Percentiles rank a stretch among this genome's conserved stretches.
Evolutionary conservation across 2,113 vertebrate genomes (phyloP).

Genomic region (Piaya cayana): DNA sequence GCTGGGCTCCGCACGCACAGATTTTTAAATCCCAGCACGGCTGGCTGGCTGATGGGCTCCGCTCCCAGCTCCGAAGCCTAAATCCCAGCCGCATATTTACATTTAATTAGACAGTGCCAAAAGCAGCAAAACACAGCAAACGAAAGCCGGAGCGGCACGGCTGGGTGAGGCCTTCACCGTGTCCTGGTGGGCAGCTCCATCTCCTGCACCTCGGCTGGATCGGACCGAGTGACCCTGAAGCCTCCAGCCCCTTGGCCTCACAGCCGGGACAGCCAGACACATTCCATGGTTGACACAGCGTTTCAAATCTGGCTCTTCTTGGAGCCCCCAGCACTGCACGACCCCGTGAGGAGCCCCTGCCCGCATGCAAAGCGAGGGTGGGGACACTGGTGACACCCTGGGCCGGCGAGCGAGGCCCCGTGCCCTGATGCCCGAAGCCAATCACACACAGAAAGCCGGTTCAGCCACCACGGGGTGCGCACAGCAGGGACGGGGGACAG

Average conservation of each 20-base stretch:
- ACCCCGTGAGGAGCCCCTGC: rapidly evolving
- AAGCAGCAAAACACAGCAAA: constrained; percentile 32
- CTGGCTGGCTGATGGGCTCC: constrained; percentile 59
- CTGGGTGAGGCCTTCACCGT: background rate
- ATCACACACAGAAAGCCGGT: rapidly evolving
- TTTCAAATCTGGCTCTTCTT: background rate
- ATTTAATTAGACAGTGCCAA: constrained; percentile 69
- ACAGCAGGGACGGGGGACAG: rapidly evolving
- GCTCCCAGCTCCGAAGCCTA: constrained; percentile 56
- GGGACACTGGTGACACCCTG: background rate
- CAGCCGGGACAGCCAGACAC: background rate
- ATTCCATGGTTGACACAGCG: background rate
- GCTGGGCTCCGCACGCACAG: background rate
- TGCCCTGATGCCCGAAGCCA: rapidly evolving
- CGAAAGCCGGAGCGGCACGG: background rate
- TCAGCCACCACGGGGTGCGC: background rate
- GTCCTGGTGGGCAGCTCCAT: background rate
- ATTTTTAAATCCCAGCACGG: constrained; percentile 57
- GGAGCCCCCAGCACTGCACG: rapidly evolving
- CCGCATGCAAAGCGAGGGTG: rapidly evolving
- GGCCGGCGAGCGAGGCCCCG: background rate
- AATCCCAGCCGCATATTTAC: constrained; percentile 68
- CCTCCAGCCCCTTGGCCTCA: rapidly evolving
- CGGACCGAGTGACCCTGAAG: rapidly evolving
- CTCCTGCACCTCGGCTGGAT: rapidly evolving